These are phyloP conservation scores for Enteromius radiatus DNA, from an alignment of 2,797 vertebrate species.

Conservation along the genomic window DNA sequence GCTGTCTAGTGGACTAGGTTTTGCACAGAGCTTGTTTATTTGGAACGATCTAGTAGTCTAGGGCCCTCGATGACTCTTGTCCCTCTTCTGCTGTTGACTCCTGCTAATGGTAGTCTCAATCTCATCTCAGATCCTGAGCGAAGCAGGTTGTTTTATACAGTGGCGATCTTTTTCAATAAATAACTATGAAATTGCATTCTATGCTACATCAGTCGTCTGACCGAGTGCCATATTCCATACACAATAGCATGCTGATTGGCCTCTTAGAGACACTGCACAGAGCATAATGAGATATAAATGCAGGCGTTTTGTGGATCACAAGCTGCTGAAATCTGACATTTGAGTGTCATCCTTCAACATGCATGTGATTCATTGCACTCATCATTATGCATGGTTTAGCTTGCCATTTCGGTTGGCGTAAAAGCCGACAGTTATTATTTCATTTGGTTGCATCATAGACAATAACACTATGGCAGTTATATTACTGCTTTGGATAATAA, in stretches of 20 bases:
- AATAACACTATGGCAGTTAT: not conserved
- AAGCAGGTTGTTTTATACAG: slow-evolving; percentile 14
- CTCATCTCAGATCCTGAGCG: slow-evolving; percentile 14
- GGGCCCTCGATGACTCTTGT: slow-evolving; percentile 11
- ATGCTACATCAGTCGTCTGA: slow-evolving; percentile 37
- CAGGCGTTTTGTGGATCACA: slow-evolving; percentile 30
- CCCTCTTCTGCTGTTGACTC: slow-evolving; percentile 3
- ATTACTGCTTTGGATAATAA: not conserved
- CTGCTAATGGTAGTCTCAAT: slow-evolving; percentile 9
- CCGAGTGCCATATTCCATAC: slow-evolving; percentile 21
- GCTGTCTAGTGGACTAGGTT: not conserved
- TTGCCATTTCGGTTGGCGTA: slow-evolving; percentile 61
- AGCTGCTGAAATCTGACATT: slow-evolving; percentile 51
- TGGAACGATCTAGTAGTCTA: slow-evolving; percentile 3
- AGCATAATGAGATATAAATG: slow-evolving; percentile 39
- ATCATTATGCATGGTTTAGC: slow-evolving; percentile 55
- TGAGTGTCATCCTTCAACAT: slow-evolving; percentile 44
- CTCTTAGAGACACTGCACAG: slow-evolving; percentile 32
- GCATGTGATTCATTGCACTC: slow-evolving; percentile 51
- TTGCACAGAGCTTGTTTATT: slow-evolving; percentile 19
- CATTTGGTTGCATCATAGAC: slow-evolving; percentile 30
- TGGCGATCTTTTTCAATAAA: slow-evolving; percentile 35
- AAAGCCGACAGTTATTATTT: slow-evolving; percentile 24
- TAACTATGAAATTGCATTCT: slow-evolving; percentile 32
- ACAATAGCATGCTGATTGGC: slow-evolving; percentile 46